Percentiles rank a stretch among this genome's conserved stretches.
Evolutionary conservation across 2,888 invertebrate species (phyloP).

Genomic region (Melanotus villosus): DNA sequence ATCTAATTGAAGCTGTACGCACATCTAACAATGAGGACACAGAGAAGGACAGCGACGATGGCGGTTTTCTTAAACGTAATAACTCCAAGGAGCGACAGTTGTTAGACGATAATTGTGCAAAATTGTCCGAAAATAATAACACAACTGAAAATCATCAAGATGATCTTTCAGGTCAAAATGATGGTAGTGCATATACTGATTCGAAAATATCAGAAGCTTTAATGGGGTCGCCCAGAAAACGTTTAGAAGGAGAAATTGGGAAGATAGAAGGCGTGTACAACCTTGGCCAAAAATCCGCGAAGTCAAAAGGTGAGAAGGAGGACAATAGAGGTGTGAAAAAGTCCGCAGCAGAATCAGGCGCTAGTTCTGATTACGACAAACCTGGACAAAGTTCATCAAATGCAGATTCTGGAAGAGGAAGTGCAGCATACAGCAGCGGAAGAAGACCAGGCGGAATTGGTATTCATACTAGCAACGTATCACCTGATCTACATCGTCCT

Average conservation of each 20-base stretch:
- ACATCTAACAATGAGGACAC: conserved; percentile 59
- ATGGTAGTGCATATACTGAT: conserved; percentile 47
- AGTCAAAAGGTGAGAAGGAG: conserved; percentile 68
- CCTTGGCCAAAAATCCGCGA: conserved; percentile 67
- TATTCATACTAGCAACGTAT: conserved; percentile 73
- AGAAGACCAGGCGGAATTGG: conserved; percentile 73
- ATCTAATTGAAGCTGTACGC: conserved; percentile 70
- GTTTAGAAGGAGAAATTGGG: conserved; percentile 60
- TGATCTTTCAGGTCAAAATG: conserved; percentile 38
- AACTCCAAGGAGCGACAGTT: conserved; percentile 50
- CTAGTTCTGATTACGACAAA: conserved; percentile 83
- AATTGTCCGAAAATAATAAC: conserved; percentile 34
- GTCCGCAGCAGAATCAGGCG: conserved; percentile 72
- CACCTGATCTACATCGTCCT: conserved; percentile 69
- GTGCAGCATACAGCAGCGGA: conserved; percentile 84
- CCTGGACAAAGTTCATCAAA: conserved; percentile 81
- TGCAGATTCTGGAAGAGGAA: conserved; percentile 85
- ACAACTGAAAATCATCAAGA: neutral
- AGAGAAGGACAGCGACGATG: conserved; percentile 75
- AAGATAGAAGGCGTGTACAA: conserved; percentile 74
- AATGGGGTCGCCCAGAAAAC: conserved; percentile 64
- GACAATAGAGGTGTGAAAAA: conserved; percentile 68
- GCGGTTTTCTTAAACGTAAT: conserved; percentile 72
- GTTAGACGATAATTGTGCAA: conserved; percentile 47
- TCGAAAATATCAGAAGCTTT: conserved; percentile 60